These are phyloP conservation scores for Schizotus pectinicornis DNA, from an alignment of 2,888 invertebrate genomes.

Conservation along the genomic window DNA sequence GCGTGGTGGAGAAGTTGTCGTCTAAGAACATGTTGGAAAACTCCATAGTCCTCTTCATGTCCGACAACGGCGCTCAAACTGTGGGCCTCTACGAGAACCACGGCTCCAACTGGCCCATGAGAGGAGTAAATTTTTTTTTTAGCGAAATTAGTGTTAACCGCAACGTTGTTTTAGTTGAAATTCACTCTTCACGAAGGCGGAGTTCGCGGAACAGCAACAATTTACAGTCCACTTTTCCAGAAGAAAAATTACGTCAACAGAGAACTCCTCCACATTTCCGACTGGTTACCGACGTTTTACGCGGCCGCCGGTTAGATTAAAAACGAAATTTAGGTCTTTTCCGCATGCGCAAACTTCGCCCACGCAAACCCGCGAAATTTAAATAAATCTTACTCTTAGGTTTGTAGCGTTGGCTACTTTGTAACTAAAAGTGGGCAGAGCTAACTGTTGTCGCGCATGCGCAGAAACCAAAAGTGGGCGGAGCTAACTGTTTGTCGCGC, in stretches of 20 bases:
- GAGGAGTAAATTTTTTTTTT: conserved; percentile 66
- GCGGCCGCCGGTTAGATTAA: conserved; percentile 49
- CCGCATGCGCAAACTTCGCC: no score
- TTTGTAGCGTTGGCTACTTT: no score
- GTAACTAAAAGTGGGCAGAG: no score
- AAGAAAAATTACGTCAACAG: conserved; percentile 63
- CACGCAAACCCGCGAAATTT: no score
- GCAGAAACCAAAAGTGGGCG: no score
- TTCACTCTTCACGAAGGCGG: conserved; percentile 86
- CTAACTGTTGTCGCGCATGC: no score
- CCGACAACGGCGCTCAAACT: conserved; percentile 88
- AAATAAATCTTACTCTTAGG: no score
- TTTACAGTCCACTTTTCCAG: conserved; percentile 73
- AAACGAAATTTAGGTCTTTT: no score
- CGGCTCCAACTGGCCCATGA: conserved; percentile 80
- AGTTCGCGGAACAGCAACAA: conserved; percentile 74
- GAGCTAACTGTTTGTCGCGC: no score
- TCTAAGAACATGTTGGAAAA: conserved; percentile 75
- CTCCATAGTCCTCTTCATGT: conserved; percentile 83
- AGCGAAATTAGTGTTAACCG: no score
- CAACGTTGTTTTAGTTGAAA: conserved; percentile 70
- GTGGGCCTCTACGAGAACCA: conserved; percentile 72
- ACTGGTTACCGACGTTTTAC: conserved; percentile 80
- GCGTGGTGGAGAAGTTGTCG: conserved; percentile 72
- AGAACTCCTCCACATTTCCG: conserved; percentile 77